Evolutionary conservation across 2,888 invertebrate genomes (phyloP), one percentile per base, ranked within the genome.

Genomic region (Pyrochroa serraticornis): DNA sequence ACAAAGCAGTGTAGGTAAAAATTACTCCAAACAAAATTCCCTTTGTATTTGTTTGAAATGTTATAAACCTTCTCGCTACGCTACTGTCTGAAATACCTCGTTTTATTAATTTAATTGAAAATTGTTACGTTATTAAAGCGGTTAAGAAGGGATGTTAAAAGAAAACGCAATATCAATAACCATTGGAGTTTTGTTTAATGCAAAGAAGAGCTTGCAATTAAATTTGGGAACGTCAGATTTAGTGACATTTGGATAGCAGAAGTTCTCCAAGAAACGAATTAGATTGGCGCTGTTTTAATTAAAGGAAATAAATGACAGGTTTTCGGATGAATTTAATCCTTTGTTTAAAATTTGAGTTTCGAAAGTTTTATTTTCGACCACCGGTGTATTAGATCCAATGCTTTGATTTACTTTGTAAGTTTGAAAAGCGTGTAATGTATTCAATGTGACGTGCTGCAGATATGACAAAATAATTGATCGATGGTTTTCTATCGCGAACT

Each of bases 401-500:
- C 42, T 50, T 41, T 46, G 53, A 53, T 53, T 46, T 53, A 53
- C 39, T 53, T 53, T 41, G 36, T 22, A 22, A 38, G 35, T 45
- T 41, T 9, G 39, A 39, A 53, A 53, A 46, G 34, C 53, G 53
- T 46, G 46, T 46, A 46, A 46, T 46, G 41, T 41, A 46, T 46
- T 46, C 41, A 42, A 46, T 46, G 42, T 53, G 45, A 41, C 49
- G 43, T 45, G 31, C 35, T 51, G 35, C 50, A 39, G 53, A 49
- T 59, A 54, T 50, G 59, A 59, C 59, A 59, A 59, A 59, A 59
- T 59, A 54, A 54, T 59, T 59, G 59, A 59, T 59, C 54, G 59
- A 59, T 59, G 48, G 33, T 49, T 59, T 59, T 59, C 59, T 59
- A 54, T 54, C 41, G 46, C 41, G 42, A 38, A 48, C 46, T 54